A percentile compares a stretch with the other conserved stretches of the same genome.
These are phyloP conservation scores for Clarias laeviceps DNA, from an alignment of 2,797 vertebrate genomes.

Conservation along the genomic window DNA sequence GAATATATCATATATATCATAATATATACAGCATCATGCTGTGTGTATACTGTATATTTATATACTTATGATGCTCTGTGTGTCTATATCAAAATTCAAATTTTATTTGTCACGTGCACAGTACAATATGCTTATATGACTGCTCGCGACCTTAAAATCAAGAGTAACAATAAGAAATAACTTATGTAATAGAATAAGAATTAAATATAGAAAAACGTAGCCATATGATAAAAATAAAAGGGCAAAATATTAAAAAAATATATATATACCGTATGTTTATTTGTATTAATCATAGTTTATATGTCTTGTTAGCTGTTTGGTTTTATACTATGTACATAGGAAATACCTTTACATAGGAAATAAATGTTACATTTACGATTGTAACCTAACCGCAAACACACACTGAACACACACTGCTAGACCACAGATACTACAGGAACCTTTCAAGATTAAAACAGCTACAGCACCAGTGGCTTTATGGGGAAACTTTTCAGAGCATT, in stretches of 20 bases:
- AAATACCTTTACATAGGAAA: not conserved
- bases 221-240: too few species aligned
- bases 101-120: too few species aligned
- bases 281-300: too few species aligned
- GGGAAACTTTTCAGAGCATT: not conserved
- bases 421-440: not conserved
- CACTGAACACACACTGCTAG: not conserved
- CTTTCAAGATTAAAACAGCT: not conserved
- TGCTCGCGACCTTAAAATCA: too few species aligned
- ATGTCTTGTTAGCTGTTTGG: not conserved
- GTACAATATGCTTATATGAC: too few species aligned
- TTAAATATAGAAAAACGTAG: too few species aligned
- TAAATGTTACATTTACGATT: not conserved
- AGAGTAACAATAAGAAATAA: too few species aligned
- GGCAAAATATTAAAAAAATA: too few species aligned
- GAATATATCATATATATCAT: too few species aligned
- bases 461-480: not conserved
- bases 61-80: not conserved
- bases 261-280: too few species aligned
- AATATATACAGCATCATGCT: not conserved
- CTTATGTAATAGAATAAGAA: too few species aligned
- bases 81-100: too few species aligned
- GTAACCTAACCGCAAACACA: not conserved
- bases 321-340: not conserved
- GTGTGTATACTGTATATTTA: not conserved